A percentile compares a stretch with the other conserved stretches of the same genome.
phyloP scores from a whole-genome alignment of 2,113 vertebrate genomes.

The Anolis sagrei region DNA sequence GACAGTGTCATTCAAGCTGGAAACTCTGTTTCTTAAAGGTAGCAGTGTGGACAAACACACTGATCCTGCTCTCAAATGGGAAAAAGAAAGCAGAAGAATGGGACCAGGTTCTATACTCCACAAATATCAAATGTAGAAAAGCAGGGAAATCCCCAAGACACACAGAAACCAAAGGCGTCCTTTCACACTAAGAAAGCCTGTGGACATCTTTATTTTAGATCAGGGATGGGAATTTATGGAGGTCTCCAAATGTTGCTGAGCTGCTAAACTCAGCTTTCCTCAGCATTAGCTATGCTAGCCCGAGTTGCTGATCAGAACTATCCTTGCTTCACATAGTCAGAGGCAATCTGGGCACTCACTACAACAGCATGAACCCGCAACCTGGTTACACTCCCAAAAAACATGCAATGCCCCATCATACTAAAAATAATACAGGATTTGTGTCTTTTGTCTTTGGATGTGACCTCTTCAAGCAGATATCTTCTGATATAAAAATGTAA shows the following conservation, averaged over 20 bases:
- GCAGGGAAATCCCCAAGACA: no score
- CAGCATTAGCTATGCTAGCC: no score
- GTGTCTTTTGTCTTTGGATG: not conserved
- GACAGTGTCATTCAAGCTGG: not conserved
- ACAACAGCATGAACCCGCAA: not conserved
- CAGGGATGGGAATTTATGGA: no score
- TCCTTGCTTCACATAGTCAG: not conserved
- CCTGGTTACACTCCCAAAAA: not conserved
- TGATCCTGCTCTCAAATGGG: not conserved
- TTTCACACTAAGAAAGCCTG: no score
- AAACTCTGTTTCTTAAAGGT: not conserved
- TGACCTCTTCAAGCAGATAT: not conserved
- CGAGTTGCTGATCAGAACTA: no score
- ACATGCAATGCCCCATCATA: not conserved
- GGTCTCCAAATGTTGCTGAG: no score
- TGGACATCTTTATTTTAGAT: no score
- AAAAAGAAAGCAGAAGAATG: not conserved
- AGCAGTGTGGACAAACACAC: not conserved
- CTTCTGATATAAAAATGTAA: not conserved
- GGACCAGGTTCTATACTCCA: not conserved
- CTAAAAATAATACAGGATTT: not conserved
- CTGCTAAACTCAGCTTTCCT: no score
- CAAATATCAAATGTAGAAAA: not conserved
- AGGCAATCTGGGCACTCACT: not conserved
- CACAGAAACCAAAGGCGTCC: no score